phyloP scores from a whole-genome alignment of 2,797 vertebrate genomes.

The Dendrocincla tyrannina region DNA sequence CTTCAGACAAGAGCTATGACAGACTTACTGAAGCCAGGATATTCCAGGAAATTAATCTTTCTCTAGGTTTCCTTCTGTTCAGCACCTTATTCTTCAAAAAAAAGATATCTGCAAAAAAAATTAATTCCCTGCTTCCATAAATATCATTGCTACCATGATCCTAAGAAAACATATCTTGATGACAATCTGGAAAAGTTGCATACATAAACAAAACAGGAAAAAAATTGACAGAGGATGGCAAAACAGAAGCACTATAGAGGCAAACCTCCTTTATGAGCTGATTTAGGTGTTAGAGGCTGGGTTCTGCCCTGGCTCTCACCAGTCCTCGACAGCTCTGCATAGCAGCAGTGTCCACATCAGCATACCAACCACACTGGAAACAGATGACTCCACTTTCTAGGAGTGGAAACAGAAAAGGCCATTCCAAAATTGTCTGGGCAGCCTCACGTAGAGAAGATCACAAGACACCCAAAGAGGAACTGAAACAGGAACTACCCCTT shows the following conservation, averaged over 20 bases:
- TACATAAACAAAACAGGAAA: background rate
- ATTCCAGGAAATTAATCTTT: conserved; percentile 2
- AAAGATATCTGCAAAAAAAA: background rate
- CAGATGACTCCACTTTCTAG: background rate
- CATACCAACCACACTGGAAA: background rate
- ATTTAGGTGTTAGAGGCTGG: background rate
- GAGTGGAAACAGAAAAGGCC: background rate
- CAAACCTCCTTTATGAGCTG: background rate
- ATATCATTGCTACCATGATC: background rate
- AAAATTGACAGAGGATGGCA: background rate
- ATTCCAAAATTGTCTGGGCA: background rate
- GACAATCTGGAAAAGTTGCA: background rate
- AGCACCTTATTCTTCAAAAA: background rate
- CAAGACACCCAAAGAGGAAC: background rate
- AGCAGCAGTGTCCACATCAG: background rate
- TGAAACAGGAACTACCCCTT: background rate
- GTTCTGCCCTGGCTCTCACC: background rate
- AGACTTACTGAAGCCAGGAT: conserved; percentile 20
- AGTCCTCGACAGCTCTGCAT: background rate
- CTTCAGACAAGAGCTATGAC: background rate
- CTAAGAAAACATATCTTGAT: background rate
- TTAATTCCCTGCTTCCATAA: background rate
- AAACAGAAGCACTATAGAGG: background rate
- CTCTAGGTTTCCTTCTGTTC: background rate
- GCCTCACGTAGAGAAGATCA: background rate